Evolutionary conservation across 2,888 invertebrate genomes (phyloP), one percentile per base, ranked within the genome.

Genomic region (Tenthredo livida): DNA sequence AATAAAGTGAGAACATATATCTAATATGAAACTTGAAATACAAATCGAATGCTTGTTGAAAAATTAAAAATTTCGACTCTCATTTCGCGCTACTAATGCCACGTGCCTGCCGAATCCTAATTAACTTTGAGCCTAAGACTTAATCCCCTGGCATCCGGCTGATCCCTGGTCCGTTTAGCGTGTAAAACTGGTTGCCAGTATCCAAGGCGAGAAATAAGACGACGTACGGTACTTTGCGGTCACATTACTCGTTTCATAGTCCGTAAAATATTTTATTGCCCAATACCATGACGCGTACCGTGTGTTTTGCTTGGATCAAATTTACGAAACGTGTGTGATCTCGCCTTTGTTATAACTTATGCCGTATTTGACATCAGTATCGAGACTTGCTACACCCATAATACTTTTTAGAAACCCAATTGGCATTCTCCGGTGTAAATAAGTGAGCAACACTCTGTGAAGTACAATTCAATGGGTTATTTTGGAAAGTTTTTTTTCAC

Each of bases 201-300:
- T 12, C 17, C 29, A 17, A 17, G 67, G 33, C 17, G 17, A 4
- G 10, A 33, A 67, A 67, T 67, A 67, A 67, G 67, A 61, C 61
- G 21, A 61, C 67, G 12, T 29, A 15, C 33, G 77, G 29, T 50
- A 47, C 75, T 75, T 75, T n/a, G 47, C 21, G 75, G 43, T 6
- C 7, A 75, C 75, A 75, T 75, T 75, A 75, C 75, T 77, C 54
- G 54, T 77, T 77, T 77, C 77, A 77, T 77, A 9, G 54, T 54
- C 50, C 17, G 33, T 77, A 77, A 54, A 54, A 54, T 77, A 29
- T 17, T 77, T 77, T 54, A 77, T 54, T 33, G 33, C 3, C n/a
- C 33, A 29, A 77, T 33, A 33, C 50, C 29, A 29, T 21, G 4
- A 43, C 73, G 29, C 47, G 25, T 72, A 21, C 40, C 72, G 77